phyloP scores from a whole-genome alignment of 2,888 invertebrate species.

The Hydroisotoma schaefferi region DNA sequence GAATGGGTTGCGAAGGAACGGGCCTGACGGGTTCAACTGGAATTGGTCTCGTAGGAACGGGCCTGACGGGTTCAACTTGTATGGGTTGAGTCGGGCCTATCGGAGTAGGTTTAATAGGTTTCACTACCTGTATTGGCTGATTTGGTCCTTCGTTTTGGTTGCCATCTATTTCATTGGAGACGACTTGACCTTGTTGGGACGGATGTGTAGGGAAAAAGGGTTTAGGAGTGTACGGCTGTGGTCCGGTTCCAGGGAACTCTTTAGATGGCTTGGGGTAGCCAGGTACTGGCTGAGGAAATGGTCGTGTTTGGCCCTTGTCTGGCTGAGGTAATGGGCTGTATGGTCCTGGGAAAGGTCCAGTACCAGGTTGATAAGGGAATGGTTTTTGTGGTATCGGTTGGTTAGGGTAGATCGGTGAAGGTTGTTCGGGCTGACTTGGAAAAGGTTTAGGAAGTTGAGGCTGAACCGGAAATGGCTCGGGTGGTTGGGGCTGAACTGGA shows the following conservation, averaged over 20 bases:
- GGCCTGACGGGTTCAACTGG: not conserved
- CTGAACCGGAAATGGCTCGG: not conserved
- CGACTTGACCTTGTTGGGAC: no score
- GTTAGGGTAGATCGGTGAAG: not conserved
- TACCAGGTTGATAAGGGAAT: not conserved
- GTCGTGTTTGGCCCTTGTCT: no score
- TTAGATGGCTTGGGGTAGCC: not conserved
- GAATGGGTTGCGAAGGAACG: no score
- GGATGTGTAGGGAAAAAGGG: not conserved
- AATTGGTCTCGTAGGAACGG: not conserved
- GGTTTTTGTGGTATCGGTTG: not conserved
- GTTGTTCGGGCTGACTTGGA: not conserved
- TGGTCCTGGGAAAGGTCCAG: no score
- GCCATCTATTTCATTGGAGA: no score
- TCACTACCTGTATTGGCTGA: not conserved
- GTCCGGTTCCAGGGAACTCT: no score
- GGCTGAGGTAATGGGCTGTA: no score
- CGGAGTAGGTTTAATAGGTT: not conserved
- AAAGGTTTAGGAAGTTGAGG: not conserved
- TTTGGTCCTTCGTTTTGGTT: not conserved
- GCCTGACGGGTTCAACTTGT: not conserved
- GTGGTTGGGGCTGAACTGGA: not conserved
- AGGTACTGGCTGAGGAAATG: not conserved
- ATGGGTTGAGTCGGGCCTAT: not conserved
- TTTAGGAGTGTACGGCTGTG: not conserved